phyloP scores from a whole-genome alignment of 1,140 invertebrate species.

The Sitophilus oryzae region DNA sequence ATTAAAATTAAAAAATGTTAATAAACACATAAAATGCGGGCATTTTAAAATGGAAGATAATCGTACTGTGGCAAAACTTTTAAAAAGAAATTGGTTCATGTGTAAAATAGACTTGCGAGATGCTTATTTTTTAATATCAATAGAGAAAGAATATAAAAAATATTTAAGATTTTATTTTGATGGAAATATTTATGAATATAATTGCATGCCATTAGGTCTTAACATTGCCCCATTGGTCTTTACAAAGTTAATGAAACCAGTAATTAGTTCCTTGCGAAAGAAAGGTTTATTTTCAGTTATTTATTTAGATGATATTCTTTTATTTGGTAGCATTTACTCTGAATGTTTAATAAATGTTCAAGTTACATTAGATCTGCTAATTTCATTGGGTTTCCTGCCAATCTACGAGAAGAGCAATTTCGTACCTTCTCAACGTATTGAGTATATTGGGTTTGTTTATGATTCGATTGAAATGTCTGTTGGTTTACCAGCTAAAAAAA shows the following conservation, averaged over 20 bases:
- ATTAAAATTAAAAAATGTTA: slow-evolving; percentile 34
- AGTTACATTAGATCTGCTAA: no score
- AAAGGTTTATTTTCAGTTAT: slow-evolving; percentile 5
- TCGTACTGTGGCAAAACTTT: slow-evolving; percentile 11
- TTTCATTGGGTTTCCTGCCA: no score
- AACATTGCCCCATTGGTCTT: slow-evolving; percentile 22
- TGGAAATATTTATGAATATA: slow-evolving; percentile 29
- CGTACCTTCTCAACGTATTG: no score
- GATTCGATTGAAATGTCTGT: no score
- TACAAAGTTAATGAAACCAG: slow-evolving; percentile 20
- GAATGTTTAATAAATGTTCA: no score
- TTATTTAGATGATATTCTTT: slow-evolving; percentile 17
- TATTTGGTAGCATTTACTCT: neutral
- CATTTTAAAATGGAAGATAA: slow-evolving; percentile 28
- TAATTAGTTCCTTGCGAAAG: slow-evolving; percentile 5
- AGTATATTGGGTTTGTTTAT: no score
- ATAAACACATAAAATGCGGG: slow-evolving; percentile 26
- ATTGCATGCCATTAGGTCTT: slow-evolving; percentile 12
- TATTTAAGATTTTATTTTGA: slow-evolving; percentile 28
- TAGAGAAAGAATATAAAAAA: slow-evolving; percentile 11
- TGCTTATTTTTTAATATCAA: slow-evolving; percentile 31
- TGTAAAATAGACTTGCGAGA: slow-evolving; percentile 32
- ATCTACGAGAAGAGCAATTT: no score
- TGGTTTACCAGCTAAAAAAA: no score
- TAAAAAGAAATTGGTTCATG: slow-evolving; percentile 29